Evolutionary conservation across 2,113 vertebrate species (phyloP), one percentile per base, ranked within the genome.

Genomic region (Actinemys pallida): DNA sequence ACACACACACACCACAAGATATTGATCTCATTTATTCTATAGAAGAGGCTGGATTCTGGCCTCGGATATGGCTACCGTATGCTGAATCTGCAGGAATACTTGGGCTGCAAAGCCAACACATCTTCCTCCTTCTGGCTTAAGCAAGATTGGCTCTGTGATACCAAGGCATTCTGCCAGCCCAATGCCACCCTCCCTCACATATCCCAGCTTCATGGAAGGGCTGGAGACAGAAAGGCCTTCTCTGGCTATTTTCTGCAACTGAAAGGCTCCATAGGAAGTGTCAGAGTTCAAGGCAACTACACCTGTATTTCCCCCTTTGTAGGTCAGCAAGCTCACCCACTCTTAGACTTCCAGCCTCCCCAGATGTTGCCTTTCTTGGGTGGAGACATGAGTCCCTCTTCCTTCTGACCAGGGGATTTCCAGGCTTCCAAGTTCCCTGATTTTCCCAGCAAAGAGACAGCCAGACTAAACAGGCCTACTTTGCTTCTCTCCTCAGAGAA

Each of bases 171-270:
- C n/a, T 83, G 80, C 19, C 69, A 42, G 24, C 65, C 82, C 90
- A 31, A 10, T 0, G 0, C 22, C 82, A 5, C 45, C 57, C 14
- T 72, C 69, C 35, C 11, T 1, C 7, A 83, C 78, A 57, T 35
- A 0, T 79, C n/a, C 69, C 78, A 79, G 87, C 20, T 57, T 2
- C 17, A 50, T 47, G 35, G 22, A 14, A 86, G 0, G 50, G 80
- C 72, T 69, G 84, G 52, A 50, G 27, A 81, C 13, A 29, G 50
- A 88, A 39, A 65, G 35, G 86, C 22, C 1, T 39, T 78, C 0
- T 76, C 72, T 76, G 72, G 50, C 52, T 92, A 8, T 17, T 76
- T 45, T 14, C 56, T 14, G 56, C 65, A 5, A 29, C 42, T 53
- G 25, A 24, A 92, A 11, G 1, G 2, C 78, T 31, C 84, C 78